Percentiles rank a stretch among this genome's conserved stretches.
Conservation (phyloP, 2,113 vertebrate species). For the Antennarius striatus region DNA sequence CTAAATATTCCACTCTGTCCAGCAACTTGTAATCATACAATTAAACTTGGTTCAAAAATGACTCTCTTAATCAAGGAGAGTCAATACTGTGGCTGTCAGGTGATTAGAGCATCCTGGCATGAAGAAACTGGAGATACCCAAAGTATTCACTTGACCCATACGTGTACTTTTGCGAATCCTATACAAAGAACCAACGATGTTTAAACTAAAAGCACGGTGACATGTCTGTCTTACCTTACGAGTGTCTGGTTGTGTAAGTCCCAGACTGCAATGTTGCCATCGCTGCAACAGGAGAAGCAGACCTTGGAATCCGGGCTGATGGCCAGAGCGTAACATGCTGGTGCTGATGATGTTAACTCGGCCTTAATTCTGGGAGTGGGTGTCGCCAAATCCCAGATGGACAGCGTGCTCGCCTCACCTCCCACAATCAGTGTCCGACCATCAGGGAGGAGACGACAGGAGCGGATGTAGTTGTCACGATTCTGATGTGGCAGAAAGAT, state of each 20-base stretch:
- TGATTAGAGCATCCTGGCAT: not conserved
- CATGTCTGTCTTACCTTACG: constrained; percentile 83
- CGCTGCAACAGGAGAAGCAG: constrained; percentile 98
- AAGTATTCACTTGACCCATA: not conserved
- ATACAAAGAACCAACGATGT: not conserved
- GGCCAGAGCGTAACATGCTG: constrained; percentile 94
- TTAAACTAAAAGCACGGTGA: not conserved
- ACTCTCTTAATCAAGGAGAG: not conserved
- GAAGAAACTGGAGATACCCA: not conserved
- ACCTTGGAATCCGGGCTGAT: constrained; percentile 98
- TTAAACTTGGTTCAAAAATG: constrained; percentile 4
- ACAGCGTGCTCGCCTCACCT: constrained; percentile 93
- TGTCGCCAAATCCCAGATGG: constrained; percentile 97
- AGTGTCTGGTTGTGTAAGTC: constrained; percentile 98
- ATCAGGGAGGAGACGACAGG: constrained; percentile 94
- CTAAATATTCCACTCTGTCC: constrained; percentile 5
- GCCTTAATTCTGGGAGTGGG: constrained; percentile 97
- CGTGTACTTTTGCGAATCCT: not conserved
- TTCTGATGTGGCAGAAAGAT: constrained; percentile 77
- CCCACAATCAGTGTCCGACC: constrained; percentile 95
- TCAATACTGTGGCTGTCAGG: not conserved
- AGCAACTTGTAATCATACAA: not conserved
- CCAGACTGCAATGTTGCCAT: constrained; percentile 97
- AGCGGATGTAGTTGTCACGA: constrained; percentile 97
- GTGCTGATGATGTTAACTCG: constrained; percentile 94